phyloP scores from a whole-genome alignment of 2,797 vertebrate species.

The Loriculus beryllinus region DNA sequence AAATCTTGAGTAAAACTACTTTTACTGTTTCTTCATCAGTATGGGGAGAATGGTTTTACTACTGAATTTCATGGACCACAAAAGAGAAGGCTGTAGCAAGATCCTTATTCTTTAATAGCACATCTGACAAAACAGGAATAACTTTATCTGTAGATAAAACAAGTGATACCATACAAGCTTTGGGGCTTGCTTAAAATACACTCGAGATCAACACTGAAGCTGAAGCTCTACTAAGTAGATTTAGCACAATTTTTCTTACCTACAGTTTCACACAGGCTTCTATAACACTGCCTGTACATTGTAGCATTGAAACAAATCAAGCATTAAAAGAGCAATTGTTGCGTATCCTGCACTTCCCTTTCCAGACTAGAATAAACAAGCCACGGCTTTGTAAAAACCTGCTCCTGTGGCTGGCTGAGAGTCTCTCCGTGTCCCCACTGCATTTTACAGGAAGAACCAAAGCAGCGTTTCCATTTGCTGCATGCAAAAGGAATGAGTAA shows the following conservation, averaged over 20 bases:
- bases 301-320: background rate
- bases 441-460: background rate
- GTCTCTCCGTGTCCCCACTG: background rate
- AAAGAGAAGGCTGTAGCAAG: background rate
- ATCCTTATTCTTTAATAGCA: background rate
- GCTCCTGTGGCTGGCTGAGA: background rate
- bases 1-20: background rate
- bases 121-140: background rate
- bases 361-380: background rate
- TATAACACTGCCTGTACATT: background rate
- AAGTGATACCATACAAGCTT: background rate
- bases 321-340: background rate
- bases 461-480: background rate
- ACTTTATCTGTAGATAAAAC: background rate
- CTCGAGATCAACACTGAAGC: background rate
- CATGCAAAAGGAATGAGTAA: background rate
- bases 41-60: background rate
- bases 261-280: background rate
- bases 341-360: background rate
- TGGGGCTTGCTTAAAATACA: background rate
- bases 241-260: background rate
- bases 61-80: accelerated
- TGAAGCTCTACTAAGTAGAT: background rate
- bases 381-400: background rate
- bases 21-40: background rate